Base-by-base conservation (phyloP, 1,140 invertebrate species). In the Drosophila bocki region DNA sequence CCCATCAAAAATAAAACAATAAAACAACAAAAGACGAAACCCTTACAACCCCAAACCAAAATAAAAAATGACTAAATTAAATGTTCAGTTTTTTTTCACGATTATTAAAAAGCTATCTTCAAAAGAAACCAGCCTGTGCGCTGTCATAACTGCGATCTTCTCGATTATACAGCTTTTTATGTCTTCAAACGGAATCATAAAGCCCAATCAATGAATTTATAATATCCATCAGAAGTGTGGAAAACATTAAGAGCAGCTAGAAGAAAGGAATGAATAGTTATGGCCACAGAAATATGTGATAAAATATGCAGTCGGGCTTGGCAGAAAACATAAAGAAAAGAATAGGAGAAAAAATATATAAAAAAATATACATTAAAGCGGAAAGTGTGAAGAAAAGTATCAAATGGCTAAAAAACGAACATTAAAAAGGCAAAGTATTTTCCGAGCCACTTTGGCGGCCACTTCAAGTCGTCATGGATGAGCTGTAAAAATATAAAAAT, bases 401-500 rank as follows among this genome's bases (percentile, higher is more conserved):
- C 85, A 85, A 90, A 82, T 90, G 72, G 74, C 86, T 75, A 50
- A 56, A 69, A 82, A 26, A 15, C 26, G 53, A 29, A 48, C 57
- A 12, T 67, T 64, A 62, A 63, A 71, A 41, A 32, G 54, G 53
- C 51, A 8, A 57, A 60, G 26, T 79, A 67, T 68, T 79, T 69
- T 59, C 45, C 19, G 47, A 26, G 69, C 63, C 41, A 50, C 69
- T 50, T 62, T 48, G 61, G 48, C 51, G 51, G 60, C 59, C 59
- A 56, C 67, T 74, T 85, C 47, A 70, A 81, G 63, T 77, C 51
- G 67, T 47, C 60, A 74, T 53, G 69, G 86, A 90, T 81, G 81
- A 81, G 80, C 81, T 90, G 85, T 90, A 90, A 70, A 84, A 81
- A 74, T 85, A 88, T 88, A 88, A 88, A 88, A 88, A 85, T 81